Evolutionary conservation across 2,888 invertebrate species (phyloP).

Genomic region (Gastracanthus pulcherrimus): DNA sequence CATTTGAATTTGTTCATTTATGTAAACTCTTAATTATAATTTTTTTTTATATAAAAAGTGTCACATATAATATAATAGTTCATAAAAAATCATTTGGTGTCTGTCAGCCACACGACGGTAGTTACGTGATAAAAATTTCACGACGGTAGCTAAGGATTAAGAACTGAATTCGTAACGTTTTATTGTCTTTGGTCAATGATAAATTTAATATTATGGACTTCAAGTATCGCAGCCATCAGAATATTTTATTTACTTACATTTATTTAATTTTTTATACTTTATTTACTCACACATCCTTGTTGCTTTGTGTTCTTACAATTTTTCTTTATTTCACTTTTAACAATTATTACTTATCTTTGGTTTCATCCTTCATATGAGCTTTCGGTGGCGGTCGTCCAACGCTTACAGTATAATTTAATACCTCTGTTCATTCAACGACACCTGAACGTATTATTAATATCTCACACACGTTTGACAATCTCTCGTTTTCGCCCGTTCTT

Average conservation of each 20-base stretch:
- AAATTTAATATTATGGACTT: no score
- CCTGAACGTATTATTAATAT: conserved; percentile 39
- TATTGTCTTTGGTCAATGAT: no score
- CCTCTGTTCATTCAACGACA: conserved; percentile 47
- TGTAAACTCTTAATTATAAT: no score
- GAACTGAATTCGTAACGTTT: no score
- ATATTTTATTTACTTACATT: not conserved
- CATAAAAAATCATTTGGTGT: no score
- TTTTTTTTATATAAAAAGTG: no score
- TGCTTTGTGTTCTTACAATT: conserved; percentile 32
- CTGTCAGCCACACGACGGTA: no score
- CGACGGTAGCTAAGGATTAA: no score
- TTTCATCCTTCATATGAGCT: conserved; percentile 60
- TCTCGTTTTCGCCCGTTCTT: conserved; percentile 53
- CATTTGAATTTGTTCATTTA: no score
- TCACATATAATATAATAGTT: no score
- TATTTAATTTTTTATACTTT: conserved; percentile 23
- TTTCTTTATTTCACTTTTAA: not conserved
- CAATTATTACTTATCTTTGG: not conserved
- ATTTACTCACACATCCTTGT: conserved; percentile 7
- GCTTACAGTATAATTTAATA: conserved; percentile 64
- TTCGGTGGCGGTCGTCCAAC: conserved; percentile 74
- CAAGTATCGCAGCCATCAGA: no score
- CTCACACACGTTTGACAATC: conserved; percentile 57
- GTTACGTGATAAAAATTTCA: no score